A percentile compares a stretch with the other conserved stretches of the same genome.
Conservation (phyloP, 2,113 vertebrate species). For the Chrysochloris asiatica region DNA sequence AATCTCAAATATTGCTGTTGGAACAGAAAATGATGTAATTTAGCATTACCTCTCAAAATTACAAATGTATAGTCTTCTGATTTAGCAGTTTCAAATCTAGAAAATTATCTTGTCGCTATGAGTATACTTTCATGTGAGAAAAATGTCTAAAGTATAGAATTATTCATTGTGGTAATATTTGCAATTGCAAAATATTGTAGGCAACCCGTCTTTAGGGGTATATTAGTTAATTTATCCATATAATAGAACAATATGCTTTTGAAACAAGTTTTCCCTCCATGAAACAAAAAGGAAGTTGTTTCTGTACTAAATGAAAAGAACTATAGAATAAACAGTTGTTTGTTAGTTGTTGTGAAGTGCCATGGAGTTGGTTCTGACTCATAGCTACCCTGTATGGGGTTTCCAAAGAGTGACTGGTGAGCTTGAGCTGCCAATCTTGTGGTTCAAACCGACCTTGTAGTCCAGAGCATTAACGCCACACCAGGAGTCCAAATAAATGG, state of each 20-base stretch:
- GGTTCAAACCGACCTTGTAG: too few relatives aligned
- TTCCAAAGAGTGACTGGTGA: too few relatives aligned
- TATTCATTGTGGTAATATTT: neutral
- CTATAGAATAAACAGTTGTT: too few relatives aligned
- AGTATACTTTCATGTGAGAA: neutral
- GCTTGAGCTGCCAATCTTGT: too few relatives aligned
- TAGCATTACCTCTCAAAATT: constrained; percentile 5
- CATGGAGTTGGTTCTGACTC: too few relatives aligned
- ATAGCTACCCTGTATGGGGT: too few relatives aligned
- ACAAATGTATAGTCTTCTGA: neutral
- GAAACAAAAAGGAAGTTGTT: neutral
- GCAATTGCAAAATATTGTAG: neutral
- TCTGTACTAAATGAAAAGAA: constrained; percentile 17
- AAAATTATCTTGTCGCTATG: neutral
- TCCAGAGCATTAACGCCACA: too few relatives aligned
- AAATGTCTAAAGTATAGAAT: neutral
- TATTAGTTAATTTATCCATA: neutral
- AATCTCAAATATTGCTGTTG: neutral
- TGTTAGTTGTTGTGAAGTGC: too few relatives aligned
- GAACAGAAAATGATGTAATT: neutral
- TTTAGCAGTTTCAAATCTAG: neutral
- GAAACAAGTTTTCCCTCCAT: neutral
- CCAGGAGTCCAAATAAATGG: too few relatives aligned
- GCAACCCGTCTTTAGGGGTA: neutral
- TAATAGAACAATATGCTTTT: neutral